Conservation (phyloP, 2,113 vertebrate genomes). For the Paramormyrops kingsleyae region DNA sequence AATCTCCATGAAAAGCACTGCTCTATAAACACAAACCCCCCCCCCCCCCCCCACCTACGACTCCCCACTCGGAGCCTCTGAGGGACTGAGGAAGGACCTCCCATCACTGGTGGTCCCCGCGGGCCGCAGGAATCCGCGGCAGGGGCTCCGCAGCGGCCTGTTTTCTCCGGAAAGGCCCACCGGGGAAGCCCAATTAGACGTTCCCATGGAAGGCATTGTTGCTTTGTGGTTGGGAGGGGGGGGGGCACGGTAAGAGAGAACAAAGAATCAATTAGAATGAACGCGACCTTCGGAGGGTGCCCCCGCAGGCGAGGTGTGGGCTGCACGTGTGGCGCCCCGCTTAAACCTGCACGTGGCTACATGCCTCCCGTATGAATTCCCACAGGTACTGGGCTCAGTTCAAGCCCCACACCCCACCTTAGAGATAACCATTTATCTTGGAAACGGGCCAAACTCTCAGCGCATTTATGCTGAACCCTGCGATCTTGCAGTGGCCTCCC, state of each 20-base stretch:
- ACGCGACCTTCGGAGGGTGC: conserved; percentile 68
- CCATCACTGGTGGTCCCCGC: background rate
- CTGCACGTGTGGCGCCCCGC: background rate
- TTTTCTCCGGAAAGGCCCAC: conserved; percentile 72
- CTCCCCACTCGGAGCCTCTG: background rate
- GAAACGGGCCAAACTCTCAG: background rate
- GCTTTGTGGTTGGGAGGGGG: conserved; percentile 69
- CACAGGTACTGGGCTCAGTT: background rate
- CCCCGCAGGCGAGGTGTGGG: background rate
- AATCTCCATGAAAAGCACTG: background rate
- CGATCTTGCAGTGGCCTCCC: background rate
- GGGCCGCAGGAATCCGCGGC: background rate
- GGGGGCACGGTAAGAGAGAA: conserved; percentile 19
- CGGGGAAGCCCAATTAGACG: conserved; percentile 72
- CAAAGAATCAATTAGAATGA: conserved; percentile 76
- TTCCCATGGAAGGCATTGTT: conserved; percentile 81
- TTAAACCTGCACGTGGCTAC: background rate
- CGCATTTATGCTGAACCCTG: background rate
- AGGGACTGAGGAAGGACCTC: background rate
- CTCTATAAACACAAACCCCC: background rate
- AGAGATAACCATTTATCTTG: background rate
- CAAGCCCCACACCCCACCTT: background rate
- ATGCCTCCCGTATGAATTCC: background rate
- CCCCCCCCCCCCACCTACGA: background rate
- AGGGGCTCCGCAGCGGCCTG: conserved; percentile 34